These are phyloP conservation scores for Pyxicephalus adspersus DNA, from an alignment of 2,113 vertebrate species.

Conservation along the genomic window DNA sequence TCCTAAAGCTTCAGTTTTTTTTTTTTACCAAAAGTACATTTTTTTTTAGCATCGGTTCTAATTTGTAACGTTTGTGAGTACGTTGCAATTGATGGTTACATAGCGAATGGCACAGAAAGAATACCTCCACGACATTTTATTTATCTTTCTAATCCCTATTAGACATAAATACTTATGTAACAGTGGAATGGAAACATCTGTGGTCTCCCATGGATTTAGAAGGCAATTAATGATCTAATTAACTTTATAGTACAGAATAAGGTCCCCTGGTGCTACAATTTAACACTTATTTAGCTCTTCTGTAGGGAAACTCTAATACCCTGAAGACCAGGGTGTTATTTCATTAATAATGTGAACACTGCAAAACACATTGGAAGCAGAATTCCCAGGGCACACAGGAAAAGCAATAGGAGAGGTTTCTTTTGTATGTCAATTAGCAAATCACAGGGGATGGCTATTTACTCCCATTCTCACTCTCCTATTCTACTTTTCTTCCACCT, in stretches of 20 bases:
- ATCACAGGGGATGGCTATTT: not conserved
- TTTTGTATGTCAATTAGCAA: constrained; percentile 12
- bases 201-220: constrained; percentile 9
- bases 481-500: not conserved
- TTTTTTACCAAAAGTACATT: too few species aligned
- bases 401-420: not conserved
- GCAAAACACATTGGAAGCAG: not conserved
- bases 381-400: not conserved
- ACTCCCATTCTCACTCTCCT: not conserved
- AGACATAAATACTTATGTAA: not conserved
- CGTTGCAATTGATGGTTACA: too few species aligned
- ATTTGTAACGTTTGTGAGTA: not conserved
- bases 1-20: too few species aligned
- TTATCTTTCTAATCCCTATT: not conserved
- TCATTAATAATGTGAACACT: constrained; percentile 4
- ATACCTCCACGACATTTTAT: too few species aligned
- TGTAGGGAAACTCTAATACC: constrained; percentile 8
- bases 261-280: constrained; percentile 11
- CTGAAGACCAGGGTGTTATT: constrained; percentile 2
- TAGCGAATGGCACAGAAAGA: not conserved
- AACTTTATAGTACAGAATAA: not conserved
- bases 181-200: constrained; percentile 1
- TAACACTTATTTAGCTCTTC: constrained; percentile 22
- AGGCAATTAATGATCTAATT: constrained; percentile 35
- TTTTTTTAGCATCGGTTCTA: too few species aligned